A percentile compares a stretch with the other conserved stretches of the same genome.
Conservation (phyloP, 2,113 vertebrate species). For the Cyprinus carpio region DNA sequence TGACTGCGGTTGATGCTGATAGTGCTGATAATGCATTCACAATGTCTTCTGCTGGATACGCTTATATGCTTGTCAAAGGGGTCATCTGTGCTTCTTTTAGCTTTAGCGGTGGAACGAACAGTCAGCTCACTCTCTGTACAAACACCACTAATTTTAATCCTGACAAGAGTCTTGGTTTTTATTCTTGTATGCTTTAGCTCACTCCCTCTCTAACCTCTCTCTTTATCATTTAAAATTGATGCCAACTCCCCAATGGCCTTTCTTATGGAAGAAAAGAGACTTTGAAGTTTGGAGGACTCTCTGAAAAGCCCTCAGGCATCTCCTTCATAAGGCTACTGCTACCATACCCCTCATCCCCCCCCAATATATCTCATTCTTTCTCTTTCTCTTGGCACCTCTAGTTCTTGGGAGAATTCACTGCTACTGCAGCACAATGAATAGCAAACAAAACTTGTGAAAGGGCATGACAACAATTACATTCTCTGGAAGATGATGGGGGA, state of each 20-base stretch:
- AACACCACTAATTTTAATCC: slow-evolving; percentile 46
- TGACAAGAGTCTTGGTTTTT: slow-evolving; percentile 51
- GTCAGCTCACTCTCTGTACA: slow-evolving; percentile 41
- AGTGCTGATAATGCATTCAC: background rate
- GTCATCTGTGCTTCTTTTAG: background rate
- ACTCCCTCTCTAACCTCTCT: slow-evolving; percentile 48
- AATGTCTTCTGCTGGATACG: background rate
- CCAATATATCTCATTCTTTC: slow-evolving; percentile 35
- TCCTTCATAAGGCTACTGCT: slow-evolving; percentile 60
- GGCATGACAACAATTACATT: slow-evolving; percentile 23
- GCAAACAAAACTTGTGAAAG: slow-evolving; percentile 53
- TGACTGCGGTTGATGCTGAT: background rate
- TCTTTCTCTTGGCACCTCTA: slow-evolving; percentile 38
- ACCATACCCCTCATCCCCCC: background rate
- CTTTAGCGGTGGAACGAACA: background rate
- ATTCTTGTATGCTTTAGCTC: slow-evolving; percentile 60
- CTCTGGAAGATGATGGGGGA: background rate
- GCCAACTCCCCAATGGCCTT: slow-evolving; percentile 63
- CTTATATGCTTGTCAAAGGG: background rate
- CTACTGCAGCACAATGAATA: slow-evolving; percentile 31
- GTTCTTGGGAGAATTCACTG: slow-evolving; percentile 47
- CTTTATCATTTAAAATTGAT: slow-evolving; percentile 73
- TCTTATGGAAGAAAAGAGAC: slow-evolving; percentile 65
- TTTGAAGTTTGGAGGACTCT: slow-evolving; percentile 72
- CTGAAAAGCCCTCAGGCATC: slow-evolving; percentile 67